Percentiles rank a stretch among this genome's conserved stretches.
Evolutionary conservation across 2,888 invertebrate genomes (phyloP).

Genomic region (Lysandra coridon): DNA sequence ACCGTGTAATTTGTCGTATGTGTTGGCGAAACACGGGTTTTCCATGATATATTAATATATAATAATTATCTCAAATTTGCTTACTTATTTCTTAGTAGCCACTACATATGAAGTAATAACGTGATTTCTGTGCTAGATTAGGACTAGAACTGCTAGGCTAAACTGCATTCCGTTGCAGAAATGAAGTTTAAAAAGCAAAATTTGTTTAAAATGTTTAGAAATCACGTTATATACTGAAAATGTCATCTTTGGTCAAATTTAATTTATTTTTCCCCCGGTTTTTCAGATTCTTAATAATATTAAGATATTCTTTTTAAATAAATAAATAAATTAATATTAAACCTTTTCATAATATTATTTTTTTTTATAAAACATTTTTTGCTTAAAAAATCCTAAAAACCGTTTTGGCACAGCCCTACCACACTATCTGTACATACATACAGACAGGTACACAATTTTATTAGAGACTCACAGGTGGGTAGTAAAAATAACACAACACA

Average conservation of each 20-base stretch:
- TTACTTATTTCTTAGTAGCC: background rate
- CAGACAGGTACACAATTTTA: background rate
- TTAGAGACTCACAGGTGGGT: background rate
- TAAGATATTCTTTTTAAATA: too few species aligned
- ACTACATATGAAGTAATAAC: background rate
- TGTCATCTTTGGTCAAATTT: too few species aligned
- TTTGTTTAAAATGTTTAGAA: too few species aligned
- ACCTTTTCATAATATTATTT: too few species aligned
- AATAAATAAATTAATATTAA: too few species aligned
- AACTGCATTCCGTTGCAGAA: background rate
- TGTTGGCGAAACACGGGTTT: background rate
- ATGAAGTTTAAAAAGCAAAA: background rate
- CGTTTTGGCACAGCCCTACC: background rate
- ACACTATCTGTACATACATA: background rate
- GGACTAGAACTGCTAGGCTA: background rate
- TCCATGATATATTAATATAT: background rate
- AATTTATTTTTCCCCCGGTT: too few species aligned
- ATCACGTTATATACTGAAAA: too few species aligned
- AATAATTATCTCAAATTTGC: background rate
- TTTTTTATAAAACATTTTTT: too few species aligned
- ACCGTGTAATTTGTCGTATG: too few species aligned
- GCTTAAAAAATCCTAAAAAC: too few species aligned
- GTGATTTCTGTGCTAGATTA: too few species aligned
- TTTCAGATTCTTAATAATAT: too few species aligned
- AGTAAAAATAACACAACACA: conserved; percentile 7